Conservation (phyloP, 2,113 vertebrate species). For the Oncorhynchus nerka region DNA sequence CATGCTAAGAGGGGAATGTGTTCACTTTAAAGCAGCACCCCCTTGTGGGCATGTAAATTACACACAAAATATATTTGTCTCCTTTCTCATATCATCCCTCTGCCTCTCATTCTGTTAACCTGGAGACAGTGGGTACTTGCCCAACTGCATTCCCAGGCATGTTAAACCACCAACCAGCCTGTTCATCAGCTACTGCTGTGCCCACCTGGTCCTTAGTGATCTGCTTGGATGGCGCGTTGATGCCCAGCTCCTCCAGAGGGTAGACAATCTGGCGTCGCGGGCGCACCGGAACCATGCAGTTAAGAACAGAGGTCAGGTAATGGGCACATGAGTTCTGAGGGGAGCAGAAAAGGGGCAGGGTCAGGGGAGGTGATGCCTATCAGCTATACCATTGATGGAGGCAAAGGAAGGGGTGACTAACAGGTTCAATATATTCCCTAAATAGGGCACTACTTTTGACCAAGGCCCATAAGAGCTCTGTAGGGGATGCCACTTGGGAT, state of each 20-base stretch:
- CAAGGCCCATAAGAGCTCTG: not conserved
- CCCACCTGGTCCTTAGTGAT: slow-evolving; percentile 87
- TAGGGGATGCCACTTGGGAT: no score
- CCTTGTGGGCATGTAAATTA: slow-evolving; percentile 42
- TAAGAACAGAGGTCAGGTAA: slow-evolving; percentile 84
- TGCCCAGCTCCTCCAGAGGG: slow-evolving; percentile 90
- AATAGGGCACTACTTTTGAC: no score
- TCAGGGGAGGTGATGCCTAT: not conserved
- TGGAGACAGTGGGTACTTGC: slow-evolving; percentile 57
- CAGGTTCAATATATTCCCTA: not conserved
- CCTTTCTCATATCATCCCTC: not conserved
- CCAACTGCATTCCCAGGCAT: slow-evolving; percentile 74
- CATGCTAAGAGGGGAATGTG: not conserved
- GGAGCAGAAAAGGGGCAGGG: slow-evolving; percentile 55
- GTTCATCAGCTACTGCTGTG: slow-evolving; percentile 68
- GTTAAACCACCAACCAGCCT: slow-evolving; percentile 53
- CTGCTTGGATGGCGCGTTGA: slow-evolving; percentile 82
- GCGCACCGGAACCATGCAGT: slow-evolving; percentile 87
- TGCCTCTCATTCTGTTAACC: slow-evolving; percentile 40
- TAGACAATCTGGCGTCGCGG: slow-evolving; percentile 93
- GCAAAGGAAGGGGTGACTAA: not conserved
- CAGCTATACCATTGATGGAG: not conserved
- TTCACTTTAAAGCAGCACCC: slow-evolving; percentile 49
- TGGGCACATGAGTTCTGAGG: slow-evolving; percentile 80
- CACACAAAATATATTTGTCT: not conserved